Conservation (phyloP, 2,113 vertebrate species). For the Arenaria interpres region DNA sequence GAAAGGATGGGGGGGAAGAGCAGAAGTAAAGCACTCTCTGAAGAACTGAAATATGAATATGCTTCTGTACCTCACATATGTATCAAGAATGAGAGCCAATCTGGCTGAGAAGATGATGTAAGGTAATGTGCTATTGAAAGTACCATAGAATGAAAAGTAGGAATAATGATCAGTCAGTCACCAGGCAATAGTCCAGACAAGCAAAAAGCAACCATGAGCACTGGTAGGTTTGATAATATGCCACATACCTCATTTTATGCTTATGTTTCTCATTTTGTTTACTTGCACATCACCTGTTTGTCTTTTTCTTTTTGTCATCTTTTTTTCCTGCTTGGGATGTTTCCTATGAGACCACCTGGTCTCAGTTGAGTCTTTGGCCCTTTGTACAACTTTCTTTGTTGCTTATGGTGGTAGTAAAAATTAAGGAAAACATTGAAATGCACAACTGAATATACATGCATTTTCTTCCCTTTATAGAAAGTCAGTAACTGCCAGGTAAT, state of each 20-base stretch:
- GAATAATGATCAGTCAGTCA: neutral
- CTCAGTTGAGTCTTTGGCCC: neutral
- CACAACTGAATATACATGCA: neutral
- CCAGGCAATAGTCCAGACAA: neutral
- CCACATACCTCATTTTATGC: neutral
- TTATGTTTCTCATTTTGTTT: neutral
- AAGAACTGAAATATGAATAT: neutral
- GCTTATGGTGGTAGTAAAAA: neutral
- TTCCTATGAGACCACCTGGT: neutral
- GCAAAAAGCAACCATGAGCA: neutral
- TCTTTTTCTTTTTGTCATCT: neutral
- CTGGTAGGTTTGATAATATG: neutral
- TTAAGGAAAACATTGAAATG: neutral
- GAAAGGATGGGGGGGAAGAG: neutral
- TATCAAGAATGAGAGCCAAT: neutral
- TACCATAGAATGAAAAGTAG: neutral
- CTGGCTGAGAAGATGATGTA: neutral
- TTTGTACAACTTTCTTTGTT: neutral
- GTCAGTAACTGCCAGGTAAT: neutral
- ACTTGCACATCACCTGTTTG: neutral
- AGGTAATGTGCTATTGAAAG: neutral
- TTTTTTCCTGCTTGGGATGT: neutral
- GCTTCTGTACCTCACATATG: neutral
- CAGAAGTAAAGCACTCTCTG: neutral
- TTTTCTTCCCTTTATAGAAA: neutral